Conservation (phyloP, 1,140 invertebrate species). For the Philotrypesis tridentata region DNA sequence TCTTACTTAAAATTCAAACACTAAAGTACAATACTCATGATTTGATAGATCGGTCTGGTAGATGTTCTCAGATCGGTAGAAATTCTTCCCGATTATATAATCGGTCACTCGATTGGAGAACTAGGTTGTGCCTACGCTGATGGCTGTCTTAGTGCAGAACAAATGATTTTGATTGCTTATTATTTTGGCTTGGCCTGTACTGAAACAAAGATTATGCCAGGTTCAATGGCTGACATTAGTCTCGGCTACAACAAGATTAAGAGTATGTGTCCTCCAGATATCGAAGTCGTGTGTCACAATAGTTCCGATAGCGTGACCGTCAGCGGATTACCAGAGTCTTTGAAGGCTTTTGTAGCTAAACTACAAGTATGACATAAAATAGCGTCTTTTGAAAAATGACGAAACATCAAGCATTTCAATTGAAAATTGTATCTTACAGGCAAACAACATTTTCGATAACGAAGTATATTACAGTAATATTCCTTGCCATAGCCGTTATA, state of each 20-base stretch:
- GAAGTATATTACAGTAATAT: slow-evolving; percentile 81
- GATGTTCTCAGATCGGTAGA: slow-evolving; percentile 80
- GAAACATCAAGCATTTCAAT: neutral
- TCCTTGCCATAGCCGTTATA: slow-evolving; percentile 83
- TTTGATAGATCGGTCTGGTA: slow-evolving; percentile 80
- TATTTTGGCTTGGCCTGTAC: slow-evolving; percentile 89
- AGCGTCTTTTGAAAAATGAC: neutral
- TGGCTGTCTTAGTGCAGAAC: slow-evolving; percentile 85
- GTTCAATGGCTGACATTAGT: slow-evolving; percentile 90
- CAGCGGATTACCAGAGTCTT: slow-evolving; percentile 78
- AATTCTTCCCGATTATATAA: slow-evolving; percentile 82
- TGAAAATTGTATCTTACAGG: slow-evolving; percentile 64
- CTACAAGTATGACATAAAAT: slow-evolving; percentile 66
- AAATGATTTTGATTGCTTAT: slow-evolving; percentile 87
- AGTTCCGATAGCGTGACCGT: slow-evolving; percentile 81
- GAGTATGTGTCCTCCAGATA: slow-evolving; percentile 71
- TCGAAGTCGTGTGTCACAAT: slow-evolving; percentile 84
- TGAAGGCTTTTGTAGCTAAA: slow-evolving; percentile 66
- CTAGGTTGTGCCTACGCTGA: slow-evolving; percentile 89
- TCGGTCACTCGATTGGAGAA: slow-evolving; percentile 88
- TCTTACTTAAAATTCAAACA: neutral
- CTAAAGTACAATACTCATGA: neutral
- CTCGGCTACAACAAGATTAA: slow-evolving; percentile 77
- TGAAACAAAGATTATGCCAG: slow-evolving; percentile 83
- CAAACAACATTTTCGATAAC: slow-evolving; percentile 84